Percentiles rank a stretch among this genome's conserved stretches.
phyloP scores from a whole-genome alignment of 1,140 invertebrate genomes.

The Drosophila paulistorum region DNA sequence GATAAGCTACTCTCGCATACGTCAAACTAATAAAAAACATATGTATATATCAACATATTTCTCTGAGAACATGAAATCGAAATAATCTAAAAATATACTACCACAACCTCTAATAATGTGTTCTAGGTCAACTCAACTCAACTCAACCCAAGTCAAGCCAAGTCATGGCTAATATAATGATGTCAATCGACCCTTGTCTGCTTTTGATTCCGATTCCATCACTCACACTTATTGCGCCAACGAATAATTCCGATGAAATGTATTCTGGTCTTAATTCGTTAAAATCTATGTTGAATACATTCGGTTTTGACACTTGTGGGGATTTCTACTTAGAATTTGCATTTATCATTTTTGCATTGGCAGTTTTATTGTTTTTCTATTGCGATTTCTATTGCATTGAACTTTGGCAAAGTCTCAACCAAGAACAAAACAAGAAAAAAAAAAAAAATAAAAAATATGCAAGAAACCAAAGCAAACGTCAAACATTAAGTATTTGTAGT shows the following conservation, averaged over 20 bases:
- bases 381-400: constrained; percentile 56
- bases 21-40: constrained; percentile 20
- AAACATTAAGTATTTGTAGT: constrained; percentile 12
- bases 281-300: constrained; percentile 26
- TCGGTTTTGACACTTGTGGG: constrained; percentile 25
- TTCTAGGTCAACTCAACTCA: constrained; percentile 67
- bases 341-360: constrained; percentile 37
- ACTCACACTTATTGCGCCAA: constrained; percentile 22
- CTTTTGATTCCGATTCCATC: constrained; percentile 21
- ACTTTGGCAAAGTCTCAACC: constrained; percentile 72
- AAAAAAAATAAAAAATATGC: constrained; percentile 15
- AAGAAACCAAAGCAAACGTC: constrained; percentile 24
- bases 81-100: constrained; percentile 57
- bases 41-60: constrained; percentile 52
- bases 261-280: constrained; percentile 12
- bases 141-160: constrained; percentile 41
- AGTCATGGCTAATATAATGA: constrained; percentile 61
- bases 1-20: background rate
- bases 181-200: constrained; percentile 47
- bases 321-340: constrained; percentile 27
- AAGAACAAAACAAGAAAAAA: constrained; percentile 22
- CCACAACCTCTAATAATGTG: constrained; percentile 66
- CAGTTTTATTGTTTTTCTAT: constrained; percentile 36
- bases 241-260: background rate
- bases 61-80: constrained; percentile 32